Conservation (phyloP, 2,797 vertebrate genomes). For the Megalops cyprinoides region DNA sequence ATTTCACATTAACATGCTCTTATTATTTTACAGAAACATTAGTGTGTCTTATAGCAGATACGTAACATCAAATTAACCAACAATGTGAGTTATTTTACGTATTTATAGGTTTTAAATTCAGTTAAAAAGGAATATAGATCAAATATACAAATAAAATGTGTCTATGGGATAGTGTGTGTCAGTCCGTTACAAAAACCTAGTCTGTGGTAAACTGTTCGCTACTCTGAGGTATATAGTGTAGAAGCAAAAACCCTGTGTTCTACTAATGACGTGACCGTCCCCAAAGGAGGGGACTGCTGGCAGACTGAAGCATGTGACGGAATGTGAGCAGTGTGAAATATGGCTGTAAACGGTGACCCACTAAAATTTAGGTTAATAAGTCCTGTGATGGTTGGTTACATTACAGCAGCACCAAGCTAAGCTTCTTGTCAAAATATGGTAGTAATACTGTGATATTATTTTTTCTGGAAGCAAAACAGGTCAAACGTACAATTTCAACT, state of each 20-base stretch:
- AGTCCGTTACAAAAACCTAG: conserved; percentile 35
- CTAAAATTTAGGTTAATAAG: conserved; percentile 18
- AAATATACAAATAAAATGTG: conserved; percentile 22
- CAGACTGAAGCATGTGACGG: conserved; percentile 53
- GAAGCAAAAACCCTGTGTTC: conserved; percentile 61
- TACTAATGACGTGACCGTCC: conserved; percentile 52
- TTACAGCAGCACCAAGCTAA: conserved; percentile 49
- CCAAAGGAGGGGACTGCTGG: conserved; percentile 54
- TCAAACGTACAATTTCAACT: conserved; percentile 10
- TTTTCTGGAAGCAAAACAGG: conserved; percentile 26
- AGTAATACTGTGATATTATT: conserved; percentile 37
- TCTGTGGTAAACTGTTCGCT: conserved; percentile 64
- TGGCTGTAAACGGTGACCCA: conserved; percentile 63
- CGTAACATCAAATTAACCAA: not conserved
- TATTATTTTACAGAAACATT: conserved; percentile 1
- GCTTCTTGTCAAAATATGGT: conserved; percentile 36
- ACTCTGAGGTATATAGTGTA: conserved; percentile 75
- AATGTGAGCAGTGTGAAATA: conserved; percentile 45
- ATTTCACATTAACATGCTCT: not conserved
- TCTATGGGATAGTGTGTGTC: not conserved
- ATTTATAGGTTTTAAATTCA: not conserved
- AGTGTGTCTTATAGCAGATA: conserved; percentile 6
- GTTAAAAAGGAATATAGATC: not conserved
- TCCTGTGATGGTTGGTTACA: conserved; percentile 44
- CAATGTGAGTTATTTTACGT: not conserved